These are phyloP conservation scores for Diachasma alloeum DNA, from an alignment of 1,140 invertebrate species.

Conservation along the genomic window DNA sequence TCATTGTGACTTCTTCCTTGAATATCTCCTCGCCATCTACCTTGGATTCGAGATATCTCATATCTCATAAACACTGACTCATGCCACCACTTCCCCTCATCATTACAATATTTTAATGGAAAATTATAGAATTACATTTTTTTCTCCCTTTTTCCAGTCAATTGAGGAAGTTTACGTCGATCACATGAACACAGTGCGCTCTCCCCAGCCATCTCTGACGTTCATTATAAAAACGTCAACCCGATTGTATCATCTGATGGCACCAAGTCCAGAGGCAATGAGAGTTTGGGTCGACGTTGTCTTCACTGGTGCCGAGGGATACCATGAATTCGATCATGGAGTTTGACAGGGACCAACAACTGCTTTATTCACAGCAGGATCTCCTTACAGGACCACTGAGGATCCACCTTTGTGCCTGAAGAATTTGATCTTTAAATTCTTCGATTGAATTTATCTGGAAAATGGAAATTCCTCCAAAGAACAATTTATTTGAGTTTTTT, in stretches of 20 bases:
- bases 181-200: conserved; percentile 91
- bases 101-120: neutral
- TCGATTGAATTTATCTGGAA: neutral
- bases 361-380: conserved; percentile 1
- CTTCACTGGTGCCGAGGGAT: conserved; percentile 88
- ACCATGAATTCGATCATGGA: conserved; percentile 75
- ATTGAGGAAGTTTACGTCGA: conserved; percentile 98
- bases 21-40: no score
- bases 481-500: neutral
- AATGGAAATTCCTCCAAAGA: neutral
- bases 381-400: neutral
- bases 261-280: conserved; percentile 92
- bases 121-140: neutral
- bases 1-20: no score
- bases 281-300: conserved; percentile 98
- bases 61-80: no score
- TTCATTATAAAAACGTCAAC: conserved; percentile 97
- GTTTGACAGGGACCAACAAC: conserved; percentile 41
- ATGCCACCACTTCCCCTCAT: neutral
- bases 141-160: conserved; percentile 70
- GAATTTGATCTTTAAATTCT: neutral
- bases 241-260: conserved; percentile 89
- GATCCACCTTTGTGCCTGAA: conserved; percentile 21
- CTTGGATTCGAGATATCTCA: no score
- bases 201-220: conserved; percentile 88